phyloP scores from a whole-genome alignment of 1,140 invertebrate genomes.

The Theocolax elegans region DNA sequence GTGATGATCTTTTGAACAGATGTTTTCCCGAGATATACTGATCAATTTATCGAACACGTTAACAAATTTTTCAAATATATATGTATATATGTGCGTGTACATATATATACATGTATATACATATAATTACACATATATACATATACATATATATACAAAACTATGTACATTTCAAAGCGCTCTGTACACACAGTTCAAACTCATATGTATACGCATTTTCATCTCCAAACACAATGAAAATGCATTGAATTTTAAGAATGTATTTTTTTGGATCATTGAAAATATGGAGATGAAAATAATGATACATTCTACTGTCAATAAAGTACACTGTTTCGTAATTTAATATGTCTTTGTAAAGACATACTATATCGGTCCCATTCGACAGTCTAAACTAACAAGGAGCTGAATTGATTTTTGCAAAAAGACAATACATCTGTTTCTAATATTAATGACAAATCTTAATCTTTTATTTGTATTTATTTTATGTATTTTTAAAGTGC shows the following conservation, averaged over 20 bases:
- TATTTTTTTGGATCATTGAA: background rate
- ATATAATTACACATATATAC: conserved; percentile 26
- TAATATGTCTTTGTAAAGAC: background rate
- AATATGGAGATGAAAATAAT: conserved; percentile 16
- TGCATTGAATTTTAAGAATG: conserved; percentile 28
- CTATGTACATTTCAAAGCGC: conserved; percentile 46
- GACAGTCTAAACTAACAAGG: conserved; percentile 20
- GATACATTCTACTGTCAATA: conserved; percentile 1
- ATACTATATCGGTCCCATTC: conserved; percentile 31
- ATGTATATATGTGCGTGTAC: conserved; percentile 17
- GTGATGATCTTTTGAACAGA: conserved; percentile 29
- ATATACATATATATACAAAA: conserved; percentile 20
- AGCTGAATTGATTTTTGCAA: conserved; percentile 1
- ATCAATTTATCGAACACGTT: conserved; percentile 31
- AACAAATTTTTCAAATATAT: conserved; percentile 42
- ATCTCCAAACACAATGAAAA: conserved; percentile 24
- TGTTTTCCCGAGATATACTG: conserved; percentile 32
- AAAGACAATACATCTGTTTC: background rate
- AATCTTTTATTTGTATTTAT: background rate
- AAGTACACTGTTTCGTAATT: conserved; percentile 11
- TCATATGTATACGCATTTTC: conserved; percentile 21
- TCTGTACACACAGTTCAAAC: conserved; percentile 45
- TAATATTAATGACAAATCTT: background rate
- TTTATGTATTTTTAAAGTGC: no score
- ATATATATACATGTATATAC: conserved; percentile 30